A percentile compares a stretch with the other conserved stretches of the same genome.
Conservation (phyloP, 1,140 invertebrate genomes). For the Trichogramma pretiosum region DNA sequence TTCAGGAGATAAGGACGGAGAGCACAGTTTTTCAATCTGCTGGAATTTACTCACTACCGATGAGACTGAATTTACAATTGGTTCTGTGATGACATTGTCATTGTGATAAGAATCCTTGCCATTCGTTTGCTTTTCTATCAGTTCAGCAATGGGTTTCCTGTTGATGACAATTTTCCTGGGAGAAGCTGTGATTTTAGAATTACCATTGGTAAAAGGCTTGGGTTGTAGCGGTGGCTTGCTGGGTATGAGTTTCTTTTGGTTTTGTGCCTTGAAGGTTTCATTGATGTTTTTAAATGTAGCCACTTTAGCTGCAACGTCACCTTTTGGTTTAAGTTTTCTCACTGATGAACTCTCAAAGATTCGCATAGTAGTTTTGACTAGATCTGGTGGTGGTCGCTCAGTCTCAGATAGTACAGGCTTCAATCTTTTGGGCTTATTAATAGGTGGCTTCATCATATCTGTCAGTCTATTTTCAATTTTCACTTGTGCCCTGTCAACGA, state of each 20-base stretch:
- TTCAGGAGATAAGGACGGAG: conserved; percentile 34
- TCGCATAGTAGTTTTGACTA: conserved; percentile 72
- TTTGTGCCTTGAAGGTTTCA: conserved; percentile 52
- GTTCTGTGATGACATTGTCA: conserved; percentile 36
- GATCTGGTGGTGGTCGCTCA: conserved; percentile 74
- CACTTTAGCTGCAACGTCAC: conserved; percentile 58
- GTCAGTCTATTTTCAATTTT: conserved; percentile 57
- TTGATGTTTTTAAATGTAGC: conserved; percentile 58
- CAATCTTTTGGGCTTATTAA: conserved; percentile 55
- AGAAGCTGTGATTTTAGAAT: conserved; percentile 23
- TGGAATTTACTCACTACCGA: conserved; percentile 41
- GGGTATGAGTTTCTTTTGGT: conserved; percentile 35
- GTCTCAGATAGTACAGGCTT: conserved; percentile 64
- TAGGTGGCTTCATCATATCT: conserved; percentile 26
- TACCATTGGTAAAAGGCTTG: conserved; percentile 29
- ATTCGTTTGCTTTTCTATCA: conserved; percentile 26
- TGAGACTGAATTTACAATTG: conserved; percentile 38
- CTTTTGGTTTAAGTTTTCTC: conserved; percentile 47
- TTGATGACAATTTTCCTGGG: conserved; percentile 19
- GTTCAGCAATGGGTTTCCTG: conserved; percentile 26
- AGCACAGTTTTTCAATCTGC: conserved; percentile 35
- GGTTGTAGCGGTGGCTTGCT: conserved; percentile 44
- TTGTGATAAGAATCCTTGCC: conserved; percentile 26
- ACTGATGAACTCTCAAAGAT: conserved; percentile 69
- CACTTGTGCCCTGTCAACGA: conserved; percentile 71